Evolutionary conservation across 2,888 invertebrate genomes (phyloP).

Genomic region (Conistra vaccinii): DNA sequence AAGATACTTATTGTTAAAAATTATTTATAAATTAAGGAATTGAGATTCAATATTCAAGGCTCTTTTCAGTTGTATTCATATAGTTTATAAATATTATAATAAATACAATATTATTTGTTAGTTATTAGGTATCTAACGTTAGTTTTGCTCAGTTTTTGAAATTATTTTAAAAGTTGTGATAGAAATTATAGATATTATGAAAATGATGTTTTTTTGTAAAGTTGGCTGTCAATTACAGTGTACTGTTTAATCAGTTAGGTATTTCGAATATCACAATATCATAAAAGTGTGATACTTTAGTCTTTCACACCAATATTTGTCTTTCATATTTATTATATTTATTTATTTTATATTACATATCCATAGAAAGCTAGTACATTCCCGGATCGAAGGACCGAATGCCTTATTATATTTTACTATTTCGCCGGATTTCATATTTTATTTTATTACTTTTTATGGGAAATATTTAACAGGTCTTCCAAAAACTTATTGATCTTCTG

Average conservation of each 20-base stretch:
- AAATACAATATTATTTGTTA: slow-evolving; percentile 52
- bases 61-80: slow-evolving; percentile 62
- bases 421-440: background rate
- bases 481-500: background rate
- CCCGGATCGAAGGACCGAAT: background rate
- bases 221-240: slow-evolving; percentile 31
- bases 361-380: background rate
- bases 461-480: background rate
- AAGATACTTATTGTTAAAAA: slow-evolving; percentile 64
- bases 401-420: too few species aligned
- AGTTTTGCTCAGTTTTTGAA: slow-evolving; percentile 66
- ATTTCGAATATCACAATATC: background rate
- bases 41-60: slow-evolving; percentile 60
- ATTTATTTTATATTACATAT: too few species aligned
- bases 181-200: slow-evolving; percentile 53
- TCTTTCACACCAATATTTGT: background rate
- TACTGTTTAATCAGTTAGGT: background rate
- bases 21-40: slow-evolving; percentile 65
- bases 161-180: slow-evolving; percentile 63
- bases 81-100: slow-evolving; percentile 61
- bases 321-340: too few species aligned
- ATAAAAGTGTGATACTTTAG: background rate
- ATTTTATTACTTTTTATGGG: background rate
- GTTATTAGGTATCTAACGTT: slow-evolving; percentile 47
- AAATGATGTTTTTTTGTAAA: slow-evolving; percentile 43